Evolutionary conservation across 2,888 invertebrate species (phyloP), one percentile per base, ranked within the genome.

Genomic region (Lacanobia oleracea): DNA sequence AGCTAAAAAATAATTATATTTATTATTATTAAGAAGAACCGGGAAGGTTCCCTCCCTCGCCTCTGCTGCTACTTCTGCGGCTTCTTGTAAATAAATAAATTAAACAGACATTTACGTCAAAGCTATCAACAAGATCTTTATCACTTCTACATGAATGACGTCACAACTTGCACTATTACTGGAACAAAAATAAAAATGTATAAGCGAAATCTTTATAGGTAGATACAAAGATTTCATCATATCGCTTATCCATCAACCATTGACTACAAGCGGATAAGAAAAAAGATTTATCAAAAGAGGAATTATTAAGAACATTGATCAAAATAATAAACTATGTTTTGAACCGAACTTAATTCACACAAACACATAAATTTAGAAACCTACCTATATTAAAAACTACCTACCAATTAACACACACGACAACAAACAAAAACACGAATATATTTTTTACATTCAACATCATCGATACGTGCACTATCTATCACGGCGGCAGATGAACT

Each of bases 361-460:
- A 21, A 71, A 48, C n/a, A 45, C 14, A 18, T 27, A 3, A 27
- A 54, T 4, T 8, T 14, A 66, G 3, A 0, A n/a, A 23, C 9
- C 8, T 27, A 27, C 0, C 6, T 18, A n/a, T 33, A 8, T 45
- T 45, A 1, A 12, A 53, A 27, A 72, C 18, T 9, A 59, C 79
- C 2, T 67, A 83, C 86, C 86, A 57, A 61, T 72, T 75, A 53
- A 76, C 62, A 77, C 79, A 84, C 9, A 82, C 59, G 63, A 61
- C 79, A 6, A 79, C 14, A 63, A 79, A 85, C 33, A 81, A 68
- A 67, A 72, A 61, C 57, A 85, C 67, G 48, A 79, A 45, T 23
- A 82, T 9, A 7, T 45, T 64, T 61, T 51, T 75, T 50, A 78
- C 21, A 60, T 23, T 9, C 12, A 43, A 75, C 84, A 81, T 81